phyloP scores from a whole-genome alignment of 2,797 vertebrate species.

The Glyptemys insculpta region DNA sequence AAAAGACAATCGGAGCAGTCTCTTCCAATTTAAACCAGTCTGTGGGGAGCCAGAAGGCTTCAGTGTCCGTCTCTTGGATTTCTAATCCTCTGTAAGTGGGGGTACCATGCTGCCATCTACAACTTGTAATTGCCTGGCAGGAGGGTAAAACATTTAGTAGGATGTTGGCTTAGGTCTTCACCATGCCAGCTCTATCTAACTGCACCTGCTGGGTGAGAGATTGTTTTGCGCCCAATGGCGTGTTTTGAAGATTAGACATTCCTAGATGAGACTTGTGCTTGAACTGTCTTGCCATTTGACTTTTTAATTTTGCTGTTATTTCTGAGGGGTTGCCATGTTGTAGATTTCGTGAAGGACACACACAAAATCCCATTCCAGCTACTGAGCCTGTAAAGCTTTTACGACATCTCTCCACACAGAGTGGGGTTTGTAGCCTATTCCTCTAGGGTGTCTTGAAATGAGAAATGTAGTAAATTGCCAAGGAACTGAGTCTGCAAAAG shows the following conservation, averaged over 20 bases:
- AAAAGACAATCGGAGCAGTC: not conserved
- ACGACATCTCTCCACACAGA: not conserved
- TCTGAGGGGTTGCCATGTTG: not conserved
- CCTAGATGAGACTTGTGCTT: not conserved
- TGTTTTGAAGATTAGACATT: not conserved
- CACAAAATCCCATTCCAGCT: not conserved
- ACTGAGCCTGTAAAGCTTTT: not conserved
- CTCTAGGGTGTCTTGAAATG: conserved; percentile 7
- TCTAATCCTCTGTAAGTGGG: not conserved
- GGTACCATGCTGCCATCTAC: not conserved
- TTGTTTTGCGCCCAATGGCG: not conserved
- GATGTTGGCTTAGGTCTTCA: not conserved
- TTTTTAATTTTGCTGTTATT: not conserved
- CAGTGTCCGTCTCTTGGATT: not conserved
- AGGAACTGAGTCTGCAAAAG: conserved; percentile 9
- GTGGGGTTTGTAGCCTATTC: not conserved
- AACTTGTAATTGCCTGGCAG: not conserved
- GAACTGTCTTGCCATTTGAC: not conserved
- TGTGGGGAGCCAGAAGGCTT: accelerated
- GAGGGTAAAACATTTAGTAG: not conserved
- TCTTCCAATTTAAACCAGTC: not conserved
- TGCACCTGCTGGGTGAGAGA: not conserved
- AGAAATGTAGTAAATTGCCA: conserved; percentile 8
- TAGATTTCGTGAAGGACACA: not conserved
- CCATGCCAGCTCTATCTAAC: not conserved